Evolutionary conservation across 1,140 invertebrate genomes (phyloP), one percentile per base, ranked within the genome.

Genomic region (Brachionus angularis): DNA sequence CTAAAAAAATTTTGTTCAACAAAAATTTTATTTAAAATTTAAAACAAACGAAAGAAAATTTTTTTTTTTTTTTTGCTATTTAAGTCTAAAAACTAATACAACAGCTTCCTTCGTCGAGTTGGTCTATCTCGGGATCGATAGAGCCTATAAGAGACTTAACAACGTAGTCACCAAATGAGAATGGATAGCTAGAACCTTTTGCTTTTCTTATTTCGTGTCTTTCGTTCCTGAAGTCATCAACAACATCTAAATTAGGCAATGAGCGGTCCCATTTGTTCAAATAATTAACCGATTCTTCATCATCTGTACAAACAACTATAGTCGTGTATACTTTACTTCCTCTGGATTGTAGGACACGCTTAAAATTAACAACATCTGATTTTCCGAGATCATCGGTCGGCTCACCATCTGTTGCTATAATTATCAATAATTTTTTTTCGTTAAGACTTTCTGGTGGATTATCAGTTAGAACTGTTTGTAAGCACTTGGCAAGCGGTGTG

Each of bases 161-260:
- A 25, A 67, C 62, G 47, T 67, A 67, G 27, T 70, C 64, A 53
- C 64, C 64, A 50, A 70, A 70, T 0, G 44, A 50, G 50, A 70
- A 70, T 3, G 64, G 46, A 49, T 27, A 50, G 50, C 50, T 36
- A n/a, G 39, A 8, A 25, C 64, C 64, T 18, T 70, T 36, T 0
- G 33, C 25, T 50, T 27, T 49, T 33, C 33, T 36, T 10, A 70
- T 70, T 42, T 70, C 64, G n/a, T 50, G 34, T 50, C 36, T 49
- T 16, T 70, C 64, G 42, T 53, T 70, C 5, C 64, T 4, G 50
- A 42, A 70, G 34, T 70, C 64, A 25, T 70, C 64, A 29, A 70
- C 64, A 10, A 70, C 64, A 50, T 70, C 64, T 23, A 70, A 50
- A 50, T 53, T 36, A 50, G 18, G 27, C 4, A 70, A 50, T 3